Conservation (phyloP, 2,888 invertebrate genomes). For the Allacma fusca region DNA sequence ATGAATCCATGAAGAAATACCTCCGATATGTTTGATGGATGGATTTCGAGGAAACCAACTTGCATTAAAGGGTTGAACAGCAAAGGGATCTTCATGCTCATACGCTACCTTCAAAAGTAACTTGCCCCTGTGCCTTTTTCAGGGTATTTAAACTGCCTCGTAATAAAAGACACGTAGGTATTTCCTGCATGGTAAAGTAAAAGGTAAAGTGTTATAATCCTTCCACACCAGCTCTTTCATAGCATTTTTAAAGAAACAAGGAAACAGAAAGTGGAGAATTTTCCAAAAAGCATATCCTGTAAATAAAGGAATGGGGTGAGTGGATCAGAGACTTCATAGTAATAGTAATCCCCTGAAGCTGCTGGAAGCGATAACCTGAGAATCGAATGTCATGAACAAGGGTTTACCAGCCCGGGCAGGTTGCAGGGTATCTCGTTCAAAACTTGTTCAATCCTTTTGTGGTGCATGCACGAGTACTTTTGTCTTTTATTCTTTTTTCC, state of each 20-base stretch:
- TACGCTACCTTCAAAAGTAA: too few species aligned
- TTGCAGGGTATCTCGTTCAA: not conserved
- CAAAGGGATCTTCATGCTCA: too few species aligned
- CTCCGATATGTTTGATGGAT: conserved; percentile 36
- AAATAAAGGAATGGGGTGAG: not conserved
- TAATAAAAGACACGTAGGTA: too few species aligned
- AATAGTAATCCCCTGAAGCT: not conserved
- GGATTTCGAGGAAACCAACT: not conserved
- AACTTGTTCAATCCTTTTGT: not conserved
- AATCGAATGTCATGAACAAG: not conserved
- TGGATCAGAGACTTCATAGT: not conserved
- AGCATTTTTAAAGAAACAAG: not conserved
- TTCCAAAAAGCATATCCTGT: not conserved
- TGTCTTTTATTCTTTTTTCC: not conserved
- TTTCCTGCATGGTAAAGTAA: too few species aligned
- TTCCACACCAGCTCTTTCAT: not conserved
- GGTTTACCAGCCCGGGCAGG: not conserved
- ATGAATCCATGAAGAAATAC: conserved; percentile 35
- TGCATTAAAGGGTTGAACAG: not conserved
- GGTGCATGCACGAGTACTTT: not conserved
- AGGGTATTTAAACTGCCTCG: too few species aligned
- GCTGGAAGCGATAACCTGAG: conserved; percentile 7
- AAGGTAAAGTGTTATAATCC: not conserved
- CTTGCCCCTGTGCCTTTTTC: too few species aligned
- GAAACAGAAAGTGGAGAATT: conserved; percentile 23